Conservation (phyloP, 2,888 invertebrate species). For the Drosophila paranaensis region DNA sequence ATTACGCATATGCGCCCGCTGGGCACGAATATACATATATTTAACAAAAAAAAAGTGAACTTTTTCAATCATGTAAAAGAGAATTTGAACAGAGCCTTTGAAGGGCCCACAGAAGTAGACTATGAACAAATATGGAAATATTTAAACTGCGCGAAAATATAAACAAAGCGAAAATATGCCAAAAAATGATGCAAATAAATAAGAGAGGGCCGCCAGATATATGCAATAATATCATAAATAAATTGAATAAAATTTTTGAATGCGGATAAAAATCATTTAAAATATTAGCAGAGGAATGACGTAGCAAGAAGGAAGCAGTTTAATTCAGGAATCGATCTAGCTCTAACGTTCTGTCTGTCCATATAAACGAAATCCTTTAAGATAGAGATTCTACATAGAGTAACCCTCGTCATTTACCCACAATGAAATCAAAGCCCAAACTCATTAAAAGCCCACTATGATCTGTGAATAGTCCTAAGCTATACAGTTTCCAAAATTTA, state of each 20-base stretch:
- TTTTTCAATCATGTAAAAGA: constrained; percentile 1
- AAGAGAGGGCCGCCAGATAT: no score
- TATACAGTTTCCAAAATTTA: no score
- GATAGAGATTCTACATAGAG: no score
- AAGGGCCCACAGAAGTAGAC: neutral
- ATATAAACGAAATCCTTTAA: no score
- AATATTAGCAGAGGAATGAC: neutral
- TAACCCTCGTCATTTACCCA: no score
- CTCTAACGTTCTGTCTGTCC: no score
- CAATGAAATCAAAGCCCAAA: no score
- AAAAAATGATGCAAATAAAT: no score
- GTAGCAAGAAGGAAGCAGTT: neutral
- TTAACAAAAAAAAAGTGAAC: neutral
- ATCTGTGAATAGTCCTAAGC: no score
- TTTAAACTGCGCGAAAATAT: neutral
- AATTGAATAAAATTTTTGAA: neutral
- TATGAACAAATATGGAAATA: neutral
- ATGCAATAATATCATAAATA: neutral
- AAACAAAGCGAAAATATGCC: neutral
- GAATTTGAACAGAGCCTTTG: neutral
- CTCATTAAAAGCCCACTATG: no score
- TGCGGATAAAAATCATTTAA: neutral
- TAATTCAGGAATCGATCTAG: no score
- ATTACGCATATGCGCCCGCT: neutral
- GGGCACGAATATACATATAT: neutral